Evolutionary conservation across 1,140 invertebrate species (phyloP), one percentile per base, ranked within the genome.

Genomic region (Riptortus pedestris): DNA sequence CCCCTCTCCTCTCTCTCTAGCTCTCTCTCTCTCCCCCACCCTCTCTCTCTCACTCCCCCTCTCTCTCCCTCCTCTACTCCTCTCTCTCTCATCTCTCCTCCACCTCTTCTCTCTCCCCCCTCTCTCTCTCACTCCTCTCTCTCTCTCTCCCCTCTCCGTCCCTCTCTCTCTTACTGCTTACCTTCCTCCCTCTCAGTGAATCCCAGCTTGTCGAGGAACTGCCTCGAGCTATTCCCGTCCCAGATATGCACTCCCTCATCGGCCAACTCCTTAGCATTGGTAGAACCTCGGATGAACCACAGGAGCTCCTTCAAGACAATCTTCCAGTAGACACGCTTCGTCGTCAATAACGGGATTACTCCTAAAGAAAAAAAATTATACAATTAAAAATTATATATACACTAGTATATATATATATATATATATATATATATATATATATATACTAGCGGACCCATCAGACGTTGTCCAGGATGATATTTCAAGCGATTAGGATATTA

Each of bases 251-350:
- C 84, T 52, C 83, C 83, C 75, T 94, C 93, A 1, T 84, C 82
- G 48, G 84, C 78, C 18, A 99, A 75, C 62, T 88, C 83, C 72
- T 95, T 93, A 0, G 91, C 87, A 79, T 97, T 91, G 2, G 96
- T 99, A 24, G 86, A 88, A 9, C 96, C 97, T 69, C 80, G 81
- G 48, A 99, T 87, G 75, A 98, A 98, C 94, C 94, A 96, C 0
- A 99, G 74, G 3, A 99, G 75, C 74, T 99, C 97, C 76, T 98
- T 93, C 20, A 93, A 85, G 2, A 99, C 85, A 0, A 85, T 96
- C 69, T 88, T 81, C 81, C 91, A 93, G 74, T 95, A 98, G 0
- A 99, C 95, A 57, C 87, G 74, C 76, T 99, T 99, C 16, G 97
- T 99, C 16, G 97, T 99, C 27, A 99, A 75, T 29, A 99, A 73